These are phyloP conservation scores for Parauchenoglanis ngamensis DNA, from an alignment of 2,797 vertebrate species.

Conservation along the genomic window DNA sequence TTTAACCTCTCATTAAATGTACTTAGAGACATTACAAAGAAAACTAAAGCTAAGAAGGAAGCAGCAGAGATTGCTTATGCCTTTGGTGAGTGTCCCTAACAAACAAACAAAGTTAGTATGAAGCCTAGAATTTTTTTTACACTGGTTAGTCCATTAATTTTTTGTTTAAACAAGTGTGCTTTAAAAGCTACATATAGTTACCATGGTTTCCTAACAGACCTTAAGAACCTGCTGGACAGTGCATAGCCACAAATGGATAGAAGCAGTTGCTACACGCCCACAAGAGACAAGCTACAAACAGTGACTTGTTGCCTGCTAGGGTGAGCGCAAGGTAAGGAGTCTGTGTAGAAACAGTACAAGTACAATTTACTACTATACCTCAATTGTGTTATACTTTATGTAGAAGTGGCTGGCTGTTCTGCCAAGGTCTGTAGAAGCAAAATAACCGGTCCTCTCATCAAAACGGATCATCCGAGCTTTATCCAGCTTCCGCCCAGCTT, in stretches of 20 bases:
- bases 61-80: not conserved
- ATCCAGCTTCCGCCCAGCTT: conserved; percentile 90
- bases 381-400: conserved; percentile 96
- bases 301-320: not conserved
- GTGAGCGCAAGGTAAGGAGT: not conserved
- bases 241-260: not conserved
- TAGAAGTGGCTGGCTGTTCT: conserved; percentile 97
- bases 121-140: not conserved
- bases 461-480: conserved; percentile 97
- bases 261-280: not conserved
- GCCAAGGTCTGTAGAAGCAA: conserved; percentile 93
- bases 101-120: not conserved
- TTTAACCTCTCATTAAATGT: not conserved
- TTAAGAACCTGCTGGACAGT: too few relatives aligned
- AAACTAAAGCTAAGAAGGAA: not conserved
- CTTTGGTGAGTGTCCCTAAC: not conserved
- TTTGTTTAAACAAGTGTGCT: not conserved
- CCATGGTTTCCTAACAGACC: not conserved
- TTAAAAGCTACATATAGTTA: not conserved
- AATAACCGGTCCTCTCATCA: conserved; percentile 94
- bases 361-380: conserved; percentile 75
- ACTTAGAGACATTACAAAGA: not conserved
- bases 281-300: not conserved
- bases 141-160: too few relatives aligned
- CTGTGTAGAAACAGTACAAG: not conserved